Base-by-base conservation (phyloP, 2,888 invertebrate species). In the Limnephilus marmoratus region DNA sequence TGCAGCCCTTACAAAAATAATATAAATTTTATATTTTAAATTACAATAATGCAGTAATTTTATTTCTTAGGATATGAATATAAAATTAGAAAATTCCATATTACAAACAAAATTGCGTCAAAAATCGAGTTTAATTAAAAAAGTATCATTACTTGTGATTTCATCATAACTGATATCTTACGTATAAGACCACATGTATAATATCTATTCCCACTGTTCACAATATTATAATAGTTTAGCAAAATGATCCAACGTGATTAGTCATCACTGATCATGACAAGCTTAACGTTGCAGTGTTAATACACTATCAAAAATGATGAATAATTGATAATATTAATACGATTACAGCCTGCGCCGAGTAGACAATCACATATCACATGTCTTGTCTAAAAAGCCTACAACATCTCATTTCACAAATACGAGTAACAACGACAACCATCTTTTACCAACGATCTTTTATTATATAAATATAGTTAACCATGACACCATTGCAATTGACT, bases 321-420 rank as follows among this genome's bases (percentile, higher is more conserved):
- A 68, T 83, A 45, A 90, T 80, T 89, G 89, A 37, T 83, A 89
- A 45, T 90, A 85, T 91, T 80, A 80, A 49, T 92, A 89, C 15
- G 45, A 90, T 86, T 92, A 92, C 53, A 86, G 90, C 88, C 85
- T 18, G 89, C 49, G 85, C 41, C 11, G 83, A 82, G 83, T 37
- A 90, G 92, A 92, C 91, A 87, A 90, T 89, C 86, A 91, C 92
- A 87, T 82, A 92, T 91, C 91, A 91, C 89, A 90, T 12, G 45
- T 81, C 81, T 90, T 85, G 82, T 81, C 90, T 82, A 90, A 86
- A 83, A 88, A 85, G 81, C 90, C 86, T 86, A 87, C 87, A 88
- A 29, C 80, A 41, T 81, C 45, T 86, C 85, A 86, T 41, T 81
- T 91, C 83, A 91, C 85, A 49, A 31, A 80, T 85, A 85, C 85